Conservation (phyloP, 2,797 vertebrate genomes). For the Erithacus rubecula region DNA sequence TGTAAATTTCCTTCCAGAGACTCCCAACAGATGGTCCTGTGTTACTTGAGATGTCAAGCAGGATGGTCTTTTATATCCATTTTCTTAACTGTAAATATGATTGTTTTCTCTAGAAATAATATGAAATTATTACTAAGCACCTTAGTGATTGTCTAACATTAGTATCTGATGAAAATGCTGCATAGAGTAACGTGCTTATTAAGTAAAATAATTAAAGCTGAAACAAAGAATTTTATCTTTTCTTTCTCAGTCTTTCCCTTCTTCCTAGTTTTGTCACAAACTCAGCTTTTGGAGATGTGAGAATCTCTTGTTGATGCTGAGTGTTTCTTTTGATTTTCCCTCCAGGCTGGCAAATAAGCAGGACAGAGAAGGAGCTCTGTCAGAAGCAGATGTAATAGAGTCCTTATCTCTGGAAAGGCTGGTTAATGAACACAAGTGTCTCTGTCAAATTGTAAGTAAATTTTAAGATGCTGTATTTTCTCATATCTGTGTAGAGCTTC, state of each 20-base stretch:
- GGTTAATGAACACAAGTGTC: slow-evolving; percentile 94
- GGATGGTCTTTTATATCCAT: neutral
- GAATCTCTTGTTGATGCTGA: neutral
- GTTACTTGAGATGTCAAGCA: neutral
- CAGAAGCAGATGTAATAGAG: slow-evolving; percentile 93
- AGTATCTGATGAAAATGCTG: neutral
- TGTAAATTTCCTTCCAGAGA: neutral
- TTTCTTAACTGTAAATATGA: neutral
- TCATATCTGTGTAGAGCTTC: neutral
- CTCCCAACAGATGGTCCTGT: neutral
- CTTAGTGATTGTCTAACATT: neutral
- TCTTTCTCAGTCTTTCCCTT: neutral
- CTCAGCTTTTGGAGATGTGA: neutral
- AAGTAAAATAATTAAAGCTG: neutral
- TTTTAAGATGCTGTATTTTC: neutral
- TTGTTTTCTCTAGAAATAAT: neutral
- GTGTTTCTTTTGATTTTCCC: neutral
- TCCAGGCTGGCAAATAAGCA: slow-evolving; percentile 93
- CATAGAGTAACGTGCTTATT: neutral
- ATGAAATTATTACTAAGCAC: neutral
- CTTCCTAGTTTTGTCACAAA: neutral
- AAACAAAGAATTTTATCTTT: neutral
- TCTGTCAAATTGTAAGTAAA: slow-evolving; percentile 92
- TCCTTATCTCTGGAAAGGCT: slow-evolving; percentile 90
- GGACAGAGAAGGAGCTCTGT: slow-evolving; percentile 90